Evolutionary conservation across 2,797 vertebrate species (phyloP), one percentile per base, ranked within the genome.

Genomic region (Cynopterus sphinx): DNA sequence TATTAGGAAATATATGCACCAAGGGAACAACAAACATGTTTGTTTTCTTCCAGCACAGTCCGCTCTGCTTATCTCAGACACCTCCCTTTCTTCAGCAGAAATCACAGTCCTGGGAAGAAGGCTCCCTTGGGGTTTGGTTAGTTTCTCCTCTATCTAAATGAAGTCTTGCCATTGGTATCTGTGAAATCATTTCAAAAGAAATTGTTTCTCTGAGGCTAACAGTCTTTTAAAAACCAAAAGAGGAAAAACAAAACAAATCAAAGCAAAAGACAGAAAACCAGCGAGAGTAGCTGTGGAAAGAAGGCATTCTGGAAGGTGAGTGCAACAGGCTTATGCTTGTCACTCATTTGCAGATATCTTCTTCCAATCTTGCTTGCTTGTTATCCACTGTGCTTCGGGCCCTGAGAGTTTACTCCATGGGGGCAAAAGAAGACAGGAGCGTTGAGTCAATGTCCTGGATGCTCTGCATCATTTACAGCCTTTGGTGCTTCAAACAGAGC

Each of bases 151-250:
- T 87, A 19, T 87, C 89, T 94, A 75, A 95, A 61, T 87, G 88
- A 97, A 95, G 94, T 96, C 94, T 97, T 90, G 74, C 78, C 74
- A 77, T 93, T 96, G 90, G 90, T 90, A 96, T 97, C 96, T 96
- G 88, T 96, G 95, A 97, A 96, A 83, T 96, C 85, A 87, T 95
- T 96, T 95, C 49, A 95, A 86, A 95, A 95, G 74, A 96, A 91
- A 92, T 68, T 17, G 7, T 87, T 92, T 96, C 75, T 90, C 78
- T 77, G 75, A 93, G 61, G 71, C 71, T 73, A 91, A 39, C 4
- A 57, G 59, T 36, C 19, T 91, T 91, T 73, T 2, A 61, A 79
- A 91, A 70, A 28, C 68, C 79, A 26, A 24, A 51, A 0, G n/a
- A 49, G 4, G 49, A 49, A 49, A 49, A 49, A 49, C 46, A 46